Base-by-base conservation (phyloP, 92 coral and sea anemone species). In the Umimayanthus chanpuru region DNA sequence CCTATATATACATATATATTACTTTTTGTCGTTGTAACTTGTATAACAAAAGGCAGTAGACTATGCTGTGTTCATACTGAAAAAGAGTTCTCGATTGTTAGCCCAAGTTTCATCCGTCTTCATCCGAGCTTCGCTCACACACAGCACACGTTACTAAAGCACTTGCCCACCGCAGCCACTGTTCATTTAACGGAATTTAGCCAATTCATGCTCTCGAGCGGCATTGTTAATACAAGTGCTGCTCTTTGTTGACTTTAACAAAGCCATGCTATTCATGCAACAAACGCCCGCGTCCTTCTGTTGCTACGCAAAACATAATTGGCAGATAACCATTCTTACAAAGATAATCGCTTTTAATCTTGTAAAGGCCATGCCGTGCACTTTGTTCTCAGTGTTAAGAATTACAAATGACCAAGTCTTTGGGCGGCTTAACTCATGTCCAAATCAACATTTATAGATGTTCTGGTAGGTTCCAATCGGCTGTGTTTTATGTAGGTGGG, bases 151-250 rank as follows among this genome's bases (percentile, higher is more conserved):
- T 61, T 58, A 64, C 29, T 61, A 18, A 32, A 20, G 68, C 25
- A 61, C 68, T 9, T 23, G 68, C 26, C 7, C 68, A 25, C 26
- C 66, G 74, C 49, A 83, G 30, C 26, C 58, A 83, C 12, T 70
- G 87, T 83, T 83, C 87, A 82, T 83, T 83, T 68, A 83, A 71
- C 87, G 87, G 87, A 83, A 68, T 44, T 44, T 14, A 81, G 73
- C 47, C 67, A 29, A 70, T 83, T 67, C 66, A 68, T 18, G 39
- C 74, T 73, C 43, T 44, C 64, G 38, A 83, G 74, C 28, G 78
- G 30, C 66, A 83, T 83, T 83, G 87, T 83, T 55, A 70, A 83
- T 25, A 72, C 79, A 70, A 30, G 64, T 47, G 77, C 39, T 28
- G 25, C 77, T 68, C 78, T 83, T 83, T 83, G 87, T 83, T 83